Evolutionary conservation across 2,888 invertebrate species (phyloP).

Genomic region (Sinelater perroti): DNA sequence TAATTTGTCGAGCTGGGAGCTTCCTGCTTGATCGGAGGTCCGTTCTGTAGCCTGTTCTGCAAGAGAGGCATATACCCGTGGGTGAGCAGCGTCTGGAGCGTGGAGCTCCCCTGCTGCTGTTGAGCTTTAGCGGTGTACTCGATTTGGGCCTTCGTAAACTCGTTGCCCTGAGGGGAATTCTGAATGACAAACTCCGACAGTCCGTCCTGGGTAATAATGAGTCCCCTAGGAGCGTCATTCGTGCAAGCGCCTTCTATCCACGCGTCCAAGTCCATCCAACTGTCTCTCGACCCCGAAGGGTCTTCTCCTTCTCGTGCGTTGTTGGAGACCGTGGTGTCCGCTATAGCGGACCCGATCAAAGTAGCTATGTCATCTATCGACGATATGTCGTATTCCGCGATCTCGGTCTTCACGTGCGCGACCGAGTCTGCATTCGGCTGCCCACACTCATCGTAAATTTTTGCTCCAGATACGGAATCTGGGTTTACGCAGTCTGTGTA

Average conservation of each 20-base stretch:
- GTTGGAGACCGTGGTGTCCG: slow-evolving; percentile 85
- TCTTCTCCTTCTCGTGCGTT: slow-evolving; percentile 70
- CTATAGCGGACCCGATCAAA: slow-evolving; percentile 88
- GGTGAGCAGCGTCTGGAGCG: slow-evolving; percentile 78
- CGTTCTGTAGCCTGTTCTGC: slow-evolving; percentile 76
- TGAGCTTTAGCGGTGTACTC: slow-evolving; percentile 60
- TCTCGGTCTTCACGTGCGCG: slow-evolving; percentile 65
- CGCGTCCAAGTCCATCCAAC: slow-evolving; percentile 89
- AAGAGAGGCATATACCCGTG: slow-evolving; percentile 84
- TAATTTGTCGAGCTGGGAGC: slow-evolving; percentile 81
- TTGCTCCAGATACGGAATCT: slow-evolving; percentile 67
- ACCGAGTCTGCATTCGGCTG: slow-evolving; percentile 62
- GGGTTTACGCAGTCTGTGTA: slow-evolving; percentile 63
- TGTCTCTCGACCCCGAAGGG: slow-evolving; percentile 77
- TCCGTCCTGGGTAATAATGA: slow-evolving; percentile 72
- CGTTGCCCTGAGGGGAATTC: slow-evolving; percentile 64
- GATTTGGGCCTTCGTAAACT: slow-evolving; percentile 59
- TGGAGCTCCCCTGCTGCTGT: slow-evolving; percentile 71
- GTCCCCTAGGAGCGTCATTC: slow-evolving; percentile 73
- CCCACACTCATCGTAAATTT: slow-evolving; percentile 65
- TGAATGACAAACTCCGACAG: slow-evolving; percentile 75
- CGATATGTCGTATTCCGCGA: slow-evolving; percentile 72
- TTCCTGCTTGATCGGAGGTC: slow-evolving; percentile 78
- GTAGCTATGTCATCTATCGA: slow-evolving; percentile 86
- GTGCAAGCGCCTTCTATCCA: slow-evolving; percentile 86